Evolutionary conservation across 2,888 invertebrate genomes (phyloP), one percentile per base, ranked within the genome.

Genomic region (Aphodius sticticus): DNA sequence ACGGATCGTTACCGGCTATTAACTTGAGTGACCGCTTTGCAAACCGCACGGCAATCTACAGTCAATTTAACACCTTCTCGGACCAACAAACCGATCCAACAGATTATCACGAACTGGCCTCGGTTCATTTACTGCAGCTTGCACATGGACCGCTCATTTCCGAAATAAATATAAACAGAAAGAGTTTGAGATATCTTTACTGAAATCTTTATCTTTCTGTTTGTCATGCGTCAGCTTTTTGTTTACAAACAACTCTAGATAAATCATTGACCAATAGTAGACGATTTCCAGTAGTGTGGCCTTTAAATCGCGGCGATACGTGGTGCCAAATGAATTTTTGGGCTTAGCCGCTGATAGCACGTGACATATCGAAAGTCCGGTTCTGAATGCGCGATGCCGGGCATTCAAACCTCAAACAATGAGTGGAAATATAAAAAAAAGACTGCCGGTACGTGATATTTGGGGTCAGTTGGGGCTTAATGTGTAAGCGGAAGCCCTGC

Each of bases 21-120:
- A 53, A 53, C 53, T 53, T 53, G 53, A 53, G 53, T 53, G 53
- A 53, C 53, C 53, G 53, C 53, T 53, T 53, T 53, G 53, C 53
- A 53, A 53, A 53, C 53, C 53, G 53, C 53, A 53, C 53, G 53
- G 53, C 53, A 53, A 53, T 53, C 53, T 53, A 53, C 53, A 53
- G 53, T 53, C 53, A 53, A 53, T 53, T 53, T 53, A 53, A 53
- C 53, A 53, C 53, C 53, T 53, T 53, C 53, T 53, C 53, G 12
- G 53, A 7, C 53, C 53, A 53, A 53, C 53, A 53, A 53, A 53
- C 53, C 12, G 53, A 53, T 53, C 53, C 9, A 53, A 53, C 53
- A 53, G 53, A 53, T 53, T 53, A 53, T 53, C 53, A 53, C 53
- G 53, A 53, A 53, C 53, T 53, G 9, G 53, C 53, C 4, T 12